Conservation (phyloP, 2,113 vertebrate species). For the Stictonetta naevosa region DNA sequence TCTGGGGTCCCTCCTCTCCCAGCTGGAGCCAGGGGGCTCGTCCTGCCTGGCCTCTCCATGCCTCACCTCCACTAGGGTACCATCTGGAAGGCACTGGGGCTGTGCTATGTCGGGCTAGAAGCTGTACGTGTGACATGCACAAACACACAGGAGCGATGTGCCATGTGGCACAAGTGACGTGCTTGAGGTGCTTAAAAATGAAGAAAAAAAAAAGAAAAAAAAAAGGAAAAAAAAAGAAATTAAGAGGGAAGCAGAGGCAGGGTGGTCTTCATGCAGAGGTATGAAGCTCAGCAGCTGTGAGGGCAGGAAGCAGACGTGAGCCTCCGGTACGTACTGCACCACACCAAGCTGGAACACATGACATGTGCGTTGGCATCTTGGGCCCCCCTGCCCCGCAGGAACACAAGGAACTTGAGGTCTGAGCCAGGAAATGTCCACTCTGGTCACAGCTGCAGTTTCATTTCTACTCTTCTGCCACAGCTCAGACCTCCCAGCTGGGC, state of each 20-base stretch:
- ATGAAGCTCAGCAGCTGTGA: not conserved
- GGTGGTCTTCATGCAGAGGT: fast-evolving
- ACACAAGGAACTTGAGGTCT: not conserved
- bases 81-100: not conserved
- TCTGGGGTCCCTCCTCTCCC: not conserved
- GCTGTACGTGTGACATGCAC: not conserved
- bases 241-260: not conserved
- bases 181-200: not conserved
- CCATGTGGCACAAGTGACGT: too few species aligned
- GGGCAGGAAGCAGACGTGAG: not conserved
- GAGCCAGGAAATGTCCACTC: not conserved
- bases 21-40: not conserved
- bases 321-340: not conserved
- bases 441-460: not conserved
- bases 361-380: fast-evolving
- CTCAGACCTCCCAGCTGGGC: not conserved
- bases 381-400: not conserved
- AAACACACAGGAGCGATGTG: not conserved
- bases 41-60: not conserved
- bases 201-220: not conserved
- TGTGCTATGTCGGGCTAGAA: not conserved
- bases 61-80: not conserved
- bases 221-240: not conserved
- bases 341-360: not conserved
- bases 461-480: not conserved